Percentiles rank a stretch among this genome's conserved stretches.
Evolutionary conservation across 2,797 vertebrate species (phyloP).

Genomic region (Distichodus sexfasciatus): DNA sequence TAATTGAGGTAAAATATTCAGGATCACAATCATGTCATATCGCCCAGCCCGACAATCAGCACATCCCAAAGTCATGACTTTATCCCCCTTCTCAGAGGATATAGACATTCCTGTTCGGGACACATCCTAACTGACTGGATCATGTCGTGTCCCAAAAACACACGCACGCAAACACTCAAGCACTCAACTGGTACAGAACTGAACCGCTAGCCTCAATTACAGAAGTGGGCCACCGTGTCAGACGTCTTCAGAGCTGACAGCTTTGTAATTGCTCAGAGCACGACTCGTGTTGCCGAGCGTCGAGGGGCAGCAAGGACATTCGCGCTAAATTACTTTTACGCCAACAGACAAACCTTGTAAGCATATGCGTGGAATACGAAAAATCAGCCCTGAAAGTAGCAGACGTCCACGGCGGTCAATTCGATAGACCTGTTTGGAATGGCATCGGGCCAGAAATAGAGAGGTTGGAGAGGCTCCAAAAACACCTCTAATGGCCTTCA

Average conservation of each 20-base stretch:
- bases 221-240: background rate
- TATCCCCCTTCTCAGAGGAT: too few relatives aligned
- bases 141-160: background rate
- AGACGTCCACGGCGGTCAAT: slow-evolving; percentile 11
- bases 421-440: slow-evolving; percentile 2
- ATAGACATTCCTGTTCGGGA: too few relatives aligned
- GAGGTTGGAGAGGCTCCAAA: slow-evolving; percentile 29
- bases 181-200: background rate
- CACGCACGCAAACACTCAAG: background rate
- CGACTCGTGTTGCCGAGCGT: background rate
- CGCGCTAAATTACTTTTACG: background rate
- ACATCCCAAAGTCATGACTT: too few relatives aligned
- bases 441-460: slow-evolving; percentile 25
- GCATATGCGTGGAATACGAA: background rate
- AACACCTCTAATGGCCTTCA: slow-evolving; percentile 5
- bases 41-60: too few relatives aligned
- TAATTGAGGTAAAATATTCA: too few relatives aligned
- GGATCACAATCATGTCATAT: too few relatives aligned
- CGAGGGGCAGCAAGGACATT: slow-evolving; percentile 4
- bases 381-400: background rate
- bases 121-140: too few relatives aligned
- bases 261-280: background rate
- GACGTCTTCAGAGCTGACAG: too few relatives aligned
- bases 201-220: background rate
- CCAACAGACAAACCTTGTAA: background rate